Base-by-base conservation (phyloP, 1,140 invertebrate genomes). In the Aphelenchoides fujianensis region DNA sequence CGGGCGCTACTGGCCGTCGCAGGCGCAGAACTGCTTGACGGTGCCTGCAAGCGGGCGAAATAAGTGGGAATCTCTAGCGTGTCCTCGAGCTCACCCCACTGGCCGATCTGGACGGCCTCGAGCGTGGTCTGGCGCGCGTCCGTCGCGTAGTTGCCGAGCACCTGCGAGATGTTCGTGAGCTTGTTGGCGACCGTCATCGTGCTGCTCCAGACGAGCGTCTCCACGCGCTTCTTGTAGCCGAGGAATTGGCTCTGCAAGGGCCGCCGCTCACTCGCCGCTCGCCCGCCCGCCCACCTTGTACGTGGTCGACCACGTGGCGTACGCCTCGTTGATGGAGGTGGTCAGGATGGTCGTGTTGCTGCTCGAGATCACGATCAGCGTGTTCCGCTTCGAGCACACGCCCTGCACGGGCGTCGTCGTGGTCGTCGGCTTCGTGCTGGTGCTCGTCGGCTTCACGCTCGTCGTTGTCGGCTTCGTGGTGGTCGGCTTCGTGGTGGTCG, bases 221-320 rank as follows among this genome's bases (percentile, higher is more conserved):
- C 16, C n/a, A 61, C 31, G 27, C 59, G 59, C 30, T 61, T 61
- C 2, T 61, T 61, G 59, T 61, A 61, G n/a, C n/a, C n/a, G n/a
- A 28, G 2, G 2, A 61, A 61, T 61, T 61, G 1, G 59, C 1
- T 61, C 59, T 35, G n/a, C 16, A 61, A 19, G 41, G 23, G 23
- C n/a, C n/a, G n/a, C n/a, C n/a, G n/a, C n/a, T n/a, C n/a, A n/a
- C n/a, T n/a, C n/a, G n/a, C n/a, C n/a, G n/a, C n/a, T n/a, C n/a
- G n/a, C n/a, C n/a, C n/a, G n/a, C n/a, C n/a, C n/a, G 23, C 41
- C 23, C 12, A 48, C 41, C 23, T 23, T 12, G 41, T 48, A 48
- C 27, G n/a, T n/a, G 2, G n/a, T 19, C 27, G n/a, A 2, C 59
- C 59, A 61, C 2, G n/a, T 61, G 27, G n/a, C 2, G 31, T 1